Evolutionary conservation across 1,140 invertebrate genomes (phyloP).

Genomic region (Hestina assimilis): DNA sequence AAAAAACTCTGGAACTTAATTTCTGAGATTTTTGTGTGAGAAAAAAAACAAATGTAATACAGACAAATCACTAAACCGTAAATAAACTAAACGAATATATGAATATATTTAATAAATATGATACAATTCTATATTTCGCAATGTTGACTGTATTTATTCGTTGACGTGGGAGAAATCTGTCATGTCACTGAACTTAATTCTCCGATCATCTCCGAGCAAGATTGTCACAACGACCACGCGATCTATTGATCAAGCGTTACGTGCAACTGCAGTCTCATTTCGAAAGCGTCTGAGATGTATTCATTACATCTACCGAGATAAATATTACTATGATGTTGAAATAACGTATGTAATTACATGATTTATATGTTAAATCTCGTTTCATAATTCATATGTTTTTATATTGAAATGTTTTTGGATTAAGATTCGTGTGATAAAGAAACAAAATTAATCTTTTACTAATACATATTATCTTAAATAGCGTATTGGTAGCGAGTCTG

Average conservation of each 20-base stretch:
- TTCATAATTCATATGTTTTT: not conserved
- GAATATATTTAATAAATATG: no score
- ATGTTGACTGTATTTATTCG: no score
- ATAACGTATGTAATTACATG: constrained; percentile 9
- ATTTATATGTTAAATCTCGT: not conserved
- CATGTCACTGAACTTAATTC: constrained; percentile 1
- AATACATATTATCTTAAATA: no score
- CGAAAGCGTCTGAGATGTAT: constrained; percentile 21
- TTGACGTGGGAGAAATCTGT: not conserved
- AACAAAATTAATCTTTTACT: no score
- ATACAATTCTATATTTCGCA: no score
- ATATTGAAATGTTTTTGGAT: not conserved
- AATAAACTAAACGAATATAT: no score
- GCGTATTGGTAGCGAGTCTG: no score
- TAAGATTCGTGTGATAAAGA: no score
- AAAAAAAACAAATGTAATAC: no score
- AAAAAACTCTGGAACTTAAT: no score
- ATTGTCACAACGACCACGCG: constrained; percentile 17
- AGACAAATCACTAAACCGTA: no score
- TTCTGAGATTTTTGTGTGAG: no score
- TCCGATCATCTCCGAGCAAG: constrained; percentile 1
- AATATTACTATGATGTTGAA: not conserved
- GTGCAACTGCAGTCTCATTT: constrained; percentile 18
- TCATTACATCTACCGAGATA: constrained; percentile 13
- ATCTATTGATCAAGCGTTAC: constrained; percentile 17